Conservation (phyloP, 2,113 vertebrate species). For the Rhadina sibilatrix region DNA sequence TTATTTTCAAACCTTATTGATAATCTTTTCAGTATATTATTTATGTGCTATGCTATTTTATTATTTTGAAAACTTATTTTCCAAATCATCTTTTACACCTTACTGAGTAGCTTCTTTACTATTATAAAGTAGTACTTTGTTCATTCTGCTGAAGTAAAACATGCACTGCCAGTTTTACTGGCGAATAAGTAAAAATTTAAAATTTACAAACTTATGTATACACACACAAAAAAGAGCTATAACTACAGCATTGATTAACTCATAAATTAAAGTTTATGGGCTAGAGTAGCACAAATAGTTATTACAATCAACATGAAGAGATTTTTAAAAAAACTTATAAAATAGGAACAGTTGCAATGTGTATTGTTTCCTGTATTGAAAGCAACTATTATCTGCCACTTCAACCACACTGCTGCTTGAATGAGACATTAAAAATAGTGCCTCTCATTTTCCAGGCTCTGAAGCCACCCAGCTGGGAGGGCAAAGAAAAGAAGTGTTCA, state of each 20-base stretch:
- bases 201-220: background rate
- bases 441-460: constrained; percentile 5
- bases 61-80: background rate
- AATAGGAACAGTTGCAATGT: background rate
- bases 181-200: background rate
- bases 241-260: background rate
- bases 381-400: constrained; percentile 17
- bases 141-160: too few species aligned
- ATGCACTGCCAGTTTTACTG: too few species aligned
- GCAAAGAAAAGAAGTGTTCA: background rate
- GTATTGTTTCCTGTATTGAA: constrained; percentile 10
- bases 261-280: background rate
- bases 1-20: background rate
- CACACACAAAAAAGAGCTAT: background rate
- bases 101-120: background rate
- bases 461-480: background rate
- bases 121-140: background rate
- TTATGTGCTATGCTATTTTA: background rate
- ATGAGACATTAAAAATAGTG: constrained; percentile 25
- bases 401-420: background rate
- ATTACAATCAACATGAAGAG: constrained; percentile 2
- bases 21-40: background rate
- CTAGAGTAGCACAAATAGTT: background rate
- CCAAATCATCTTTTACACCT: background rate
- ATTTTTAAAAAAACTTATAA: background rate